Evolutionary conservation across 2,888 invertebrate species (phyloP), one percentile per base, ranked within the genome.

Genomic region (Seladonia tumulorum): DNA sequence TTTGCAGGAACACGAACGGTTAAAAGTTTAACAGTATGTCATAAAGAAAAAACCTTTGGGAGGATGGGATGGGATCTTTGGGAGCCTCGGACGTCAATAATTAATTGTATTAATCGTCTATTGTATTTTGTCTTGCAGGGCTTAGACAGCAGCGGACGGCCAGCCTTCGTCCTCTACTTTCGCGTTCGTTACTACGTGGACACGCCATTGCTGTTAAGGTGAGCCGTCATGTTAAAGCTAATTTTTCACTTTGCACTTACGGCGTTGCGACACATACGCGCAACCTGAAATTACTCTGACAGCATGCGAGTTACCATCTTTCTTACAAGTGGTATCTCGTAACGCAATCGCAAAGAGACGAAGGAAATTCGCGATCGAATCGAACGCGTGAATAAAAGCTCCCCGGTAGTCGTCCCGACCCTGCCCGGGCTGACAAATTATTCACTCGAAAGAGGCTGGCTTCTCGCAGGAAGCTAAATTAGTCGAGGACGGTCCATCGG

Each of bases 131-230:
- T 10, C 94, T 96, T 95, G 29, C 95, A 98, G 98, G 98, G 98
- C 91, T 96, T 98, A 95, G 98, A 98, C 96, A 97, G 97, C 95
- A 98, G 98, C 95, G 98, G 98, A 91, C 97, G 98, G 93, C 98
- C 99, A 85, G 97, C 98, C 87, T 96, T 99, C 93, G 98, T 98
- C 93, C 96, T 99, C 95, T 97, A 98, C 95, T 97, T 99, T 95
- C 97, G 98, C 91, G 98, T 99, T 93, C 98, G 99, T 95, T 99
- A 98, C 95, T 99, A 99, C 96, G 98, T 99, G 93, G 98, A 99
- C 96, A 98, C 98, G 94, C 98, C 98, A 87, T 96, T 98, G 92
- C 96, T 99, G 89, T 96, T 99, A 94, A 97, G 98, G 96, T 96
- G 94, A 95, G 92, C 70, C 7, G 35, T 71, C 35, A 68, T 39